These are phyloP conservation scores for Drosophila fulvimacula DNA, from an alignment of 2,888 invertebrate species.

Conservation along the genomic window DNA sequence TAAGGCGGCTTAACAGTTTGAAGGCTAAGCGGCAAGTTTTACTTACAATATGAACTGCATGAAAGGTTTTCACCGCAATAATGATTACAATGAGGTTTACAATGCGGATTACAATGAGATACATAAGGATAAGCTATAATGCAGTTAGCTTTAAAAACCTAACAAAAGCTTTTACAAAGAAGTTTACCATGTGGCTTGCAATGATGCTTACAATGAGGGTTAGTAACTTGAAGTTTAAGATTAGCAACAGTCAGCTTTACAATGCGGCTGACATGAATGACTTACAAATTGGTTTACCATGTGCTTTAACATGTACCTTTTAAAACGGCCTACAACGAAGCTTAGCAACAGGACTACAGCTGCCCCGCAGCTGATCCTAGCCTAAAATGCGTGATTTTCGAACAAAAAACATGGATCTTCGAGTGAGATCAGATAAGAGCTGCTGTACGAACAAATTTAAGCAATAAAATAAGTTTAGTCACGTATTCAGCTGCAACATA, in stretches of 20 bases:
- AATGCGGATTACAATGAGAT: not conserved
- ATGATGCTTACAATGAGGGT: not conserved
- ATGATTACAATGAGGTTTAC: not conserved
- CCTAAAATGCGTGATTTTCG: not conserved
- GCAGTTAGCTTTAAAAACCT: no score
- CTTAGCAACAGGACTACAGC: not conserved
- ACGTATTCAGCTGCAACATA: slow-evolving; percentile 2
- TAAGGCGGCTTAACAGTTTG: not conserved
- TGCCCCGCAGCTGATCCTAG: not conserved
- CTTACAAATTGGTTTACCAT: not conserved
- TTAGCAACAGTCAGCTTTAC: no score
- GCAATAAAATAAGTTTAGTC: slow-evolving; percentile 8
- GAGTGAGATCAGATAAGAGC: not conserved
- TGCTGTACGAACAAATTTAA: not conserved
- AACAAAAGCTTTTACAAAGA: no score
- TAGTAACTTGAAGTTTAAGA: no score
- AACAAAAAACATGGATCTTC: not conserved
- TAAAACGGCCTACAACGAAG: not conserved
- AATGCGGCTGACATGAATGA: not conserved
- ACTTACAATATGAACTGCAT: not conserved
- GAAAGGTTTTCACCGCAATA: not conserved
- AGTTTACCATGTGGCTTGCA: no score
- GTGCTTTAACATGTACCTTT: not conserved
- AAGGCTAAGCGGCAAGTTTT: not conserved
- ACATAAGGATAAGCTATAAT: no score